Evolutionary conservation across 2,888 invertebrate genomes (phyloP), one percentile per base, ranked within the genome.

Genomic region (Timandra comae): DNA sequence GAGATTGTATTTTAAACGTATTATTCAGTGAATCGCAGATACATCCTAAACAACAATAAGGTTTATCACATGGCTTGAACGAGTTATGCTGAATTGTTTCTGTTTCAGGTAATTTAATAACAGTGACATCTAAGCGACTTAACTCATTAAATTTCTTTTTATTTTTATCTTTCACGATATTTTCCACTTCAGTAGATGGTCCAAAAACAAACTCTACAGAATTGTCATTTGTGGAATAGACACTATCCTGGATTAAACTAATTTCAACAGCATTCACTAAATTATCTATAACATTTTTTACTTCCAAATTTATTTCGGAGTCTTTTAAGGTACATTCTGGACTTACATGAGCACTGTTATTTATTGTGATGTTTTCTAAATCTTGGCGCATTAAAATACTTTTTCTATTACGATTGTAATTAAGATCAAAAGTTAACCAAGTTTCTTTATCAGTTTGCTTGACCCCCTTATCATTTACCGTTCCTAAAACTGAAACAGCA

Each of bases 31-130:
- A 91, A 29, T 81, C 75, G 56, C 93, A 93, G 22, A 93, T 60
- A 58, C 93, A 93, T 3, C 92, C 93, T 33, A 91, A 64, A 36
- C 64, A 64, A 55, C 93, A 93, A 61, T 66, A 79, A 3, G 77
- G 70, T 48, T 90, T 88, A 1, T 40, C 43, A 55, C 92, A 92
- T 9, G 41, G 34, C 24, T 41, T 43, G 5, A 9, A 16, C 6
- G 11, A 3, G 7, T 11, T 20, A 20, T 38, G 30, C 12, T 41
- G 38, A 19, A 46, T 46, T 29, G 51, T 40, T 11, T 42, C 38
- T 5, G 51, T 56, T 33, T 75, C 68, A 13, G 77, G 61, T 36
- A 79, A 75, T 54, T 87, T 88, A 31, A 92, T 90, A 19, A 91
- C 87, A 38, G 90, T 91, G 5, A 91, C 91, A 68, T 88, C 91